Percentiles rank a stretch among this genome's conserved stretches.
Evolutionary conservation across 2,113 vertebrate species (phyloP).

Genomic region (Colistium nudipinnis): DNA sequence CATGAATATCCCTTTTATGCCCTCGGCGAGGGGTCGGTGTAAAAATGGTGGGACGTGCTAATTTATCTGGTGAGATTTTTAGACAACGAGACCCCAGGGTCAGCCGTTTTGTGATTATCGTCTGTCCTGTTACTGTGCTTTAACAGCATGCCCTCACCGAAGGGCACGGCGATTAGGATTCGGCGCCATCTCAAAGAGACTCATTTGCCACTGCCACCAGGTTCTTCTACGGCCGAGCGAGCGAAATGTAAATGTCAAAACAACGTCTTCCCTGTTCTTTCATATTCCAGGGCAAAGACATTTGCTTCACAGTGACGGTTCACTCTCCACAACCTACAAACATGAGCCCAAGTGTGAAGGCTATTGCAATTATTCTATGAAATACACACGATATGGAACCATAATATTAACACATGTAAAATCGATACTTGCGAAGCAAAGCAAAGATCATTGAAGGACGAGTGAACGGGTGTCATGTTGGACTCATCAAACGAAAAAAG

Average conservation of each 20-base stretch:
- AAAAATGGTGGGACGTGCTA: constrained; percentile 20
- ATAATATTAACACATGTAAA: too few relatives aligned
- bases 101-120: constrained; percentile 42
- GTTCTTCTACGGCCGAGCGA: constrained; percentile 33
- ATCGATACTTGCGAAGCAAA: too few relatives aligned
- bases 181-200: constrained; percentile 45
- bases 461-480: too few relatives aligned
- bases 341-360: constrained; percentile 2
- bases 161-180: constrained; percentile 29
- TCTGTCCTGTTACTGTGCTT: constrained; percentile 40
- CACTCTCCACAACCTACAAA: constrained; percentile 15
- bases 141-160: constrained; percentile 32
- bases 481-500: too few relatives aligned
- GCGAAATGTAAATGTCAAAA: constrained; percentile 57
- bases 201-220: constrained; percentile 45
- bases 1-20: constrained; percentile 20
- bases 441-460: too few relatives aligned
- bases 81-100: constrained; percentile 40
- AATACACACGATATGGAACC: background rate
- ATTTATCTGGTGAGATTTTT: constrained; percentile 29
- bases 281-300: constrained; percentile 37
- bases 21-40: background rate
- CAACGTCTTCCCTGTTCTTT: constrained; percentile 33
- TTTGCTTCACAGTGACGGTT: constrained; percentile 36
- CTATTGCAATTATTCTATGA: constrained; percentile 3